Percentiles rank a stretch among this genome's conserved stretches.
Conservation (phyloP, 1,140 invertebrate species). For the Pogonus chalceus region DNA sequence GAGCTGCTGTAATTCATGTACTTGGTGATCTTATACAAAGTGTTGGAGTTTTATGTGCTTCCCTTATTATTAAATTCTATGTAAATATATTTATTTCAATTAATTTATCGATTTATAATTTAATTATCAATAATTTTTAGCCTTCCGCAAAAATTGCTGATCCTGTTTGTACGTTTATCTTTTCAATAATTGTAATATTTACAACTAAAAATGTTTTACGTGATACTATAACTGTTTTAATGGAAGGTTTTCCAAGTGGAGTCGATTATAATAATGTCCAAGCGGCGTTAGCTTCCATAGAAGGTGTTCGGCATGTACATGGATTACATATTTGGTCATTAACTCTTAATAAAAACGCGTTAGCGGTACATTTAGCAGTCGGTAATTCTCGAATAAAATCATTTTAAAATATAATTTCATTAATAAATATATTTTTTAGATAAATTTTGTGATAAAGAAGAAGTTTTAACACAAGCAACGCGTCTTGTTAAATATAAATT, state of each 20-base stretch:
- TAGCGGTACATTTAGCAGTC: conserved; percentile 65
- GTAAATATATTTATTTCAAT: conserved; percentile 40
- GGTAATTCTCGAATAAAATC: conserved; percentile 39
- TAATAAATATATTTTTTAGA: conserved; percentile 34
- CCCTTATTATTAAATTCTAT: conserved; percentile 71
- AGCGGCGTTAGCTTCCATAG: conserved; percentile 44
- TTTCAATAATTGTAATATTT: conserved; percentile 72
- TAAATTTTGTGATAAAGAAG: conserved; percentile 36
- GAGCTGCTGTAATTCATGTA: conserved; percentile 86
- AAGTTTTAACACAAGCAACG: conserved; percentile 43
- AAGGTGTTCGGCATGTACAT: conserved; percentile 65
- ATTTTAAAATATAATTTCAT: conserved; percentile 14
- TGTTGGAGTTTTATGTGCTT: conserved; percentile 74
- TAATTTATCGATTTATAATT: conserved; percentile 1
- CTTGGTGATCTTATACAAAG: conserved; percentile 86
- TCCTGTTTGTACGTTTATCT: conserved; percentile 82
- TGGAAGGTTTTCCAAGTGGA: conserved; percentile 64
- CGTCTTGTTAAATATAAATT: conserved; percentile 41
- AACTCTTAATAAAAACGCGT: conserved; percentile 57
- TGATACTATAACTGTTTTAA: conserved; percentile 64
- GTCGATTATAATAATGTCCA: conserved; percentile 44
- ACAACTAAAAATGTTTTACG: conserved; percentile 66
- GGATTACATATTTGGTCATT: conserved; percentile 73
- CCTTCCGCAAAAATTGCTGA: conserved; percentile 69
- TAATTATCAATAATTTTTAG: conserved; percentile 39